A percentile compares a stretch with the other conserved stretches of the same genome.
Conservation (phyloP, 1,140 invertebrate genomes). For the Lordiphosa clarofinis region DNA sequence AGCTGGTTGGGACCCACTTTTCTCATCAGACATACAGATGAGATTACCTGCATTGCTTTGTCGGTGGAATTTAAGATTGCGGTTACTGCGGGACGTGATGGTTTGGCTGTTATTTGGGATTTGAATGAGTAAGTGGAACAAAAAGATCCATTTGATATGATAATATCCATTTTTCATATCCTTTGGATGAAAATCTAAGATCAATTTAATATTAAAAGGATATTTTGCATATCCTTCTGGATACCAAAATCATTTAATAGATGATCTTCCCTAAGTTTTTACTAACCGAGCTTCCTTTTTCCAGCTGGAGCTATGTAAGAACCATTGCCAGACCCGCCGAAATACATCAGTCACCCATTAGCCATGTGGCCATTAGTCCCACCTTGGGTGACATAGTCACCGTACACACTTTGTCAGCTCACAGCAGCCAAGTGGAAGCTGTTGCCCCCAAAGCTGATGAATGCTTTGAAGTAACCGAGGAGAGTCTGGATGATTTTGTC, state of each 20-base stretch:
- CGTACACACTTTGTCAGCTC: conserved; percentile 80
- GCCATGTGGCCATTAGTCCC: conserved; percentile 86
- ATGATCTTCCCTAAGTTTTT: too few relatives aligned
- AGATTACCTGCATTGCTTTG: conserved; percentile 84
- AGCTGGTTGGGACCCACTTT: conserved; percentile 80
- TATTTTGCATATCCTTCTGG: too few relatives aligned
- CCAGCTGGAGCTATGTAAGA: conserved; percentile 87
- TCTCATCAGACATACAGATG: conserved; percentile 85
- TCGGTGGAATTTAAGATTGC: conserved; percentile 88
- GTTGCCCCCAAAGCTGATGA: conserved; percentile 50
- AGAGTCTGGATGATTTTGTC: conserved; percentile 74
- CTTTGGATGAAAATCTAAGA: too few relatives aligned
- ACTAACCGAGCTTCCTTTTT: conserved; percentile 24
- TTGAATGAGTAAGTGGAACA: conserved; percentile 84
- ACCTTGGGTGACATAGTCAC: conserved; percentile 90
- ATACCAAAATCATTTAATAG: too few relatives aligned
- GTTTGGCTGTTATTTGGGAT: conserved; percentile 90
- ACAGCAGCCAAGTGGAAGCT: conserved; percentile 1
- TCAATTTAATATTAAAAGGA: too few relatives aligned
- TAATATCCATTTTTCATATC: too few relatives aligned
- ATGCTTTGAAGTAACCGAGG: conserved; percentile 76
- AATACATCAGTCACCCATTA: conserved; percentile 82
- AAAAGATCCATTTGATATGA: too few relatives aligned
- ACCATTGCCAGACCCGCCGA: conserved; percentile 83
- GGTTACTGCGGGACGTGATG: conserved; percentile 85